Evolutionary conservation across 1,140 invertebrate genomes (phyloP).

Genomic region (Heliconius melpomene): DNA sequence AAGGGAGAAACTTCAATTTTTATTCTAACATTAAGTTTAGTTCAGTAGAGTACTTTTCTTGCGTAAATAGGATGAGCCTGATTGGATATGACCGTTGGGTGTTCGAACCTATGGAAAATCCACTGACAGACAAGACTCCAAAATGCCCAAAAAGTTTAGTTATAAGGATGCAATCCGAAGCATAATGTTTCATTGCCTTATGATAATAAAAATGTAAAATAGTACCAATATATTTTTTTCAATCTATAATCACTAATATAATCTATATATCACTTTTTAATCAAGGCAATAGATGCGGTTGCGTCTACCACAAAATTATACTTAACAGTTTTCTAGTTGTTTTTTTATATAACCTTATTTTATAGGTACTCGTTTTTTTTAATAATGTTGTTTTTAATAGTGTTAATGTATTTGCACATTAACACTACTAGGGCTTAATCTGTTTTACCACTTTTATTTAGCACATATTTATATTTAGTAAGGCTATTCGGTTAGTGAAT

Average conservation of each 20-base stretch:
- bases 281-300: conserved; percentile 14
- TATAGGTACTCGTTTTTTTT: neutral
- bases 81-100: neutral
- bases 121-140: neutral
- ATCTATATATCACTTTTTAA: neutral
- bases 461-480: too few relatives aligned
- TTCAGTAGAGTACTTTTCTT: neutral
- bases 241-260: too few relatives aligned
- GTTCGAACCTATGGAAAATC: neutral
- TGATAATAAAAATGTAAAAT: too few relatives aligned
- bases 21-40: neutral
- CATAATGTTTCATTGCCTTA: too few relatives aligned
- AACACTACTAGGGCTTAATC: too few relatives aligned
- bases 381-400: neutral
- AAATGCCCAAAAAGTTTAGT: neutral
- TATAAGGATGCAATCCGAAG: neutral
- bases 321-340: neutral
- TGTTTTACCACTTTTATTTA: neutral
- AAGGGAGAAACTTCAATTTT: neutral
- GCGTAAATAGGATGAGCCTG: neutral
- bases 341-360: neutral
- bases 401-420: too few relatives aligned
- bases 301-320: neutral
- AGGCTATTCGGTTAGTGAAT: neutral
- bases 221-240: neutral